Evolutionary conservation across 2,113 vertebrate species (phyloP), one percentile per base, ranked within the genome.

Genomic region (Antechinus stuartii): DNA sequence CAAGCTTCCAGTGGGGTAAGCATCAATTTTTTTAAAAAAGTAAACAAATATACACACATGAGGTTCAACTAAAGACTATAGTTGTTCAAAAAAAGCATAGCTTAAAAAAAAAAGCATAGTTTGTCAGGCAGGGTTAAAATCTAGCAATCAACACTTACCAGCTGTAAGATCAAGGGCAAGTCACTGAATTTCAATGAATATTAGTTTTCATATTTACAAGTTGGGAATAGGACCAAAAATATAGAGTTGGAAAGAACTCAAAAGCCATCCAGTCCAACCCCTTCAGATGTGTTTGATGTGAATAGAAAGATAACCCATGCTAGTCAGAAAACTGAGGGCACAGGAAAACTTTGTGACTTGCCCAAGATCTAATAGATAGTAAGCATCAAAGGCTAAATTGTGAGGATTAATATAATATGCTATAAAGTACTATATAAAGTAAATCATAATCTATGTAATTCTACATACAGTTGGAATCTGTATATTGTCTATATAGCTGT

Each of bases 1-100:
- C 49, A 93, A 95, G 93, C 54, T 94, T 47, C 16, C 46, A 57
- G 10, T 1, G 61, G 54, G 14, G 1, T 91, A 55, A 92, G 23
- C 92, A 94, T 95, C 26, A 54, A 93, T 93, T 95, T 54, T 35
- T 90, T 68, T 54, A 92, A 94, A 8, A 96, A 52, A 16, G 94
- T 93, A 93, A 68, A 92, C 53, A 95, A 42, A 90, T 68, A 68
- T 14, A 3, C 35, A 89, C 56, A 50, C n/a, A 91, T 53, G 90
- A 95, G 55, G 52, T 90, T 93, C 55, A 50, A 35, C 49, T 95
- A 91, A 95, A 96, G 61, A 68, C 22, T 68, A 26, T 11, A 68
- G 61, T 68, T 35, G 30, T 68, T 68, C 61, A 68, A 68, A 68
- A 61, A 68, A 50, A 50, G 50, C 50, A 50, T 50, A 50, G 50